Conservation (phyloP, 2,888 invertebrate genomes). For the Trachelus troglodyta region DNA sequence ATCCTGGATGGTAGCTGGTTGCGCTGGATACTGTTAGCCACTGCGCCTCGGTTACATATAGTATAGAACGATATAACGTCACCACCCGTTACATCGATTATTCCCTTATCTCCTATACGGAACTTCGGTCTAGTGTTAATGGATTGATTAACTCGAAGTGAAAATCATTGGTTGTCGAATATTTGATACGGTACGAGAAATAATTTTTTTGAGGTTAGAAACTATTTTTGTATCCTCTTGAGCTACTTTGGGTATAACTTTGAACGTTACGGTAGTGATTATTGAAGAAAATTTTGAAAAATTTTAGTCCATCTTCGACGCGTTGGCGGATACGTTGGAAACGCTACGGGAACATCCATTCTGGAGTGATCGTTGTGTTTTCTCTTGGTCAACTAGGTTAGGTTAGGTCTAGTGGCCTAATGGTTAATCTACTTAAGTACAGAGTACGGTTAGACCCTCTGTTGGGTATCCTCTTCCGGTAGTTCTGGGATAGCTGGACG, state of each 20-base stretch:
- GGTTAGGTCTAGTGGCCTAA: background rate
- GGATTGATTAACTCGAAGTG: background rate
- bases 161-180: background rate
- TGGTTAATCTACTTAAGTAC: conserved; percentile 9
- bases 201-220: background rate
- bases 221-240: background rate
- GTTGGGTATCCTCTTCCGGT: background rate
- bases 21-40: background rate
- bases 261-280: background rate
- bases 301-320: too few species aligned
- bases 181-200: background rate
- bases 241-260: background rate
- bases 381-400: background rate
- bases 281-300: too few species aligned
- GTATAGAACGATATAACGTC: background rate
- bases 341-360: background rate
- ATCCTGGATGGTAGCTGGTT: conserved; percentile 21
- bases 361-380: background rate
- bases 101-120: background rate
- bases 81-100: background rate
- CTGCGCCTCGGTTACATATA: background rate
- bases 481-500: background rate
- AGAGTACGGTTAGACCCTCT: background rate
- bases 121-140: background rate
- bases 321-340: background rate